These are phyloP conservation scores for Mus pahari DNA, from an alignment of 2,113 vertebrate species.

Conservation along the genomic window DNA sequence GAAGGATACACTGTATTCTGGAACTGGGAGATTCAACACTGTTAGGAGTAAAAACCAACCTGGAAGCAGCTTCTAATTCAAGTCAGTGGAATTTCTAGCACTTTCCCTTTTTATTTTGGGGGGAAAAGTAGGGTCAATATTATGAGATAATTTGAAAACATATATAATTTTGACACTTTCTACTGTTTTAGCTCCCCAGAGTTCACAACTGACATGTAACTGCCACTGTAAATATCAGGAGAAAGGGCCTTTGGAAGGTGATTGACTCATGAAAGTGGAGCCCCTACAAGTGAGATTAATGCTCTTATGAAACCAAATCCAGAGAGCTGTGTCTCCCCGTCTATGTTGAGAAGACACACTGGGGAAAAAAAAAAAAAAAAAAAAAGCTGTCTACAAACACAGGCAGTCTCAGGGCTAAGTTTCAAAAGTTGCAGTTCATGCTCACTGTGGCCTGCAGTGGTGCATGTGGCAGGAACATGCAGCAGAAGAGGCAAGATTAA, in stretches of 20 bases:
- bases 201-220: not conserved
- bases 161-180: not conserved
- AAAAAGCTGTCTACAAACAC: not conserved
- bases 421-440: not conserved
- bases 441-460: not conserved
- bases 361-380: too few relatives aligned
- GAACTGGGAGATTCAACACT: not conserved
- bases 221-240: not conserved
- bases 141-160: conserved; percentile 1
- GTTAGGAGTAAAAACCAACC: not conserved
- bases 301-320: not conserved
- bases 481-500: not conserved
- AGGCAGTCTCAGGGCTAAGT: not conserved
- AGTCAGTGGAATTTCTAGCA: not conserved
- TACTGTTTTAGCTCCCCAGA: not conserved
- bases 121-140: not conserved
- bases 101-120: not conserved
- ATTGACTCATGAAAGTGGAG: not conserved
- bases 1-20: not conserved
- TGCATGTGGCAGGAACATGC: not conserved
- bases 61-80: not conserved
- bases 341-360: not conserved
- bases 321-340: not conserved
- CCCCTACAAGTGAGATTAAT: not conserved
- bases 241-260: not conserved